Evolutionary conservation across 1,140 invertebrate species (phyloP), one percentile per base, ranked within the genome.

Genomic region (Druon quercuslanigerum): DNA sequence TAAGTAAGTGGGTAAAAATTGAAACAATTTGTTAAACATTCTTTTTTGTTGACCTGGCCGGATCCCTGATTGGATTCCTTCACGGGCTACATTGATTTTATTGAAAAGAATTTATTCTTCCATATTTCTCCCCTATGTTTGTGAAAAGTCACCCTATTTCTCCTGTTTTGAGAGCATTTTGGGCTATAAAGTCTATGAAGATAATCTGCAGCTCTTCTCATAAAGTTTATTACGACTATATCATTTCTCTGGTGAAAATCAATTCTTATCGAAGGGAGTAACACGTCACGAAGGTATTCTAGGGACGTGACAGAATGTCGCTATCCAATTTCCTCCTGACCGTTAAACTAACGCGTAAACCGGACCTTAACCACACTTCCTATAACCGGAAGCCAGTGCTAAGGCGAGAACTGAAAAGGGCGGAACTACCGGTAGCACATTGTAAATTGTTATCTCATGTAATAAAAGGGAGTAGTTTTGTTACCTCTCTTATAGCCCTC

Each of bases 371-470:
- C 72, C 72, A 52, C 72, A 52, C 72, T 73, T 73, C 72, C 72
- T 73, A 73, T 73, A 73, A 73, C 72, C 50, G 72, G 72, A 73
- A 51, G 72, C 17, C 51, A 52, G 51, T 52, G 60, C n/a, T 25
- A 73, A 52, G 54, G 51, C 51, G 52, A 46, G 52, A 51, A 46
- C 71, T 77, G 76, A 76, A 70, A 82, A 80, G 75, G 78, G 76
- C 72, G 66, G 76, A 78, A 78, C 76, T 75, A 71, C 50, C 72
- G 75, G 72, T 50, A 50, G 72, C 74, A 71, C 75, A 66, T 72
- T 72, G 57, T 75, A 76, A 83, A 83, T 79, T 75, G 76, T 81
- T 79, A 50, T 40, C 51, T 66, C n/a, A 46, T 50, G 52, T 60
- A 50, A 71, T 77, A 72, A 73, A 72, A 54, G 60, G 46, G 76